Conservation (phyloP, 2,113 vertebrate species). For the Elephas maximus region DNA sequence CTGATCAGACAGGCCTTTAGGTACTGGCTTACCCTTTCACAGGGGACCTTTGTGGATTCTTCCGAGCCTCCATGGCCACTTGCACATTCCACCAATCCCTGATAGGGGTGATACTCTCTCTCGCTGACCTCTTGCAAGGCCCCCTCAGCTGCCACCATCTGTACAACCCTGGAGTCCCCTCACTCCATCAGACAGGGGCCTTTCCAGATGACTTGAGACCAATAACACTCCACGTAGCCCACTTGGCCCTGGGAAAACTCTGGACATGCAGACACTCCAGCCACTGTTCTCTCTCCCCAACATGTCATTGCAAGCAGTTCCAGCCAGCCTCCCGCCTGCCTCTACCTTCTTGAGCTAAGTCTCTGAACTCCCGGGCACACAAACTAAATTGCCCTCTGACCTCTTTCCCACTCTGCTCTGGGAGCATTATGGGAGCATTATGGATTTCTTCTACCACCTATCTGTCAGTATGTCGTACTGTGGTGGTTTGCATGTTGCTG, state of each 20-base stretch:
- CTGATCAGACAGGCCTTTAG: neutral
- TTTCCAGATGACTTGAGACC: neutral
- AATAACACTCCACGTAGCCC: neutral
- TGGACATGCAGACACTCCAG: neutral
- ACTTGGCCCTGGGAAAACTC: neutral
- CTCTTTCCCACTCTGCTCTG: neutral
- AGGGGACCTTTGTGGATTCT: neutral
- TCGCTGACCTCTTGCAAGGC: neutral
- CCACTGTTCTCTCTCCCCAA: neutral
- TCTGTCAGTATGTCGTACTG: neutral
- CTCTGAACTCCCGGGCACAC: neutral
- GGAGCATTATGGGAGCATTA: neutral
- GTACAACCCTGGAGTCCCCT: neutral
- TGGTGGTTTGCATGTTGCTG: neutral
- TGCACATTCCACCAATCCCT: neutral
- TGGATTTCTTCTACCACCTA: neutral
- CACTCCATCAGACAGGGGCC: neutral
- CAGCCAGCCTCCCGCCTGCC: neutral
- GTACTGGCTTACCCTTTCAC: neutral
- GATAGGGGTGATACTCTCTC: neutral
- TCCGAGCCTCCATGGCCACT: neutral
- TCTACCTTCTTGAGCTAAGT: neutral
- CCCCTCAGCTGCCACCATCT: neutral
- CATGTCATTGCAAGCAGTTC: neutral
- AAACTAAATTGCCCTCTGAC: neutral